Base-by-base conservation (phyloP, 2,113 vertebrate species). In the Parus major region DNA sequence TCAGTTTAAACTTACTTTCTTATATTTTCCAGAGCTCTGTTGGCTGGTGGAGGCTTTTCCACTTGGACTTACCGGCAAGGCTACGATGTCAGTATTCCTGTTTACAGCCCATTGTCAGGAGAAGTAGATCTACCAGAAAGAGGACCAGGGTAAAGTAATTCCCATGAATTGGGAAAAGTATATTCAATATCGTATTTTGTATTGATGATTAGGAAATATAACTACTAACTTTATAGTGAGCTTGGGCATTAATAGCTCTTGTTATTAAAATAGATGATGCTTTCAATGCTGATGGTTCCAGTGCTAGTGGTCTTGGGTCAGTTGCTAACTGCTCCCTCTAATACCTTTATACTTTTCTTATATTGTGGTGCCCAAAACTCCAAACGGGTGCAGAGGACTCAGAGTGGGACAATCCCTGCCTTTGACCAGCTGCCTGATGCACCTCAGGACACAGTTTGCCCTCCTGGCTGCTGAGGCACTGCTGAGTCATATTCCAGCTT, bases 1-100 rank as follows among this genome's bases (percentile, higher is more conserved):
- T 85, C 35, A 57, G 12, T 79, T 42, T 42, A 55, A 69, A 71
- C 21, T 50, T 2, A 4, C 27, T 82, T 89, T 68, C 55, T 86
- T 81, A 33, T 96, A 64, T 94, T 84, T 98, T 97, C 88, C 96
- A 99, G 99, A 97, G 99, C 98, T 11, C 97, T 99, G 46, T 96
- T 99, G 94, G 99, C 99, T 71, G 99, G 99, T 39, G 99, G 99
- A 19, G 99, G 99, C 76, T 99, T 99, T 80, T 99, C 99, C 47
- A 99, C 99, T 0, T 99, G 99, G 99, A 99, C 99, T 33, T 99
- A 99, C 95, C 98, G 99, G 83, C 99, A 99, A 96, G 99, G 99
- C 93, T 99, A 99, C 9, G 99, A 99, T 41, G 98, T 99, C 98
- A 99, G 99, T 95, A 99, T 99, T 96, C 99, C 99, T 31, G 99